Evolutionary conservation across 2,888 invertebrate genomes (phyloP), one percentile per base, ranked within the genome.

Genomic region (Conomelus anceps): DNA sequence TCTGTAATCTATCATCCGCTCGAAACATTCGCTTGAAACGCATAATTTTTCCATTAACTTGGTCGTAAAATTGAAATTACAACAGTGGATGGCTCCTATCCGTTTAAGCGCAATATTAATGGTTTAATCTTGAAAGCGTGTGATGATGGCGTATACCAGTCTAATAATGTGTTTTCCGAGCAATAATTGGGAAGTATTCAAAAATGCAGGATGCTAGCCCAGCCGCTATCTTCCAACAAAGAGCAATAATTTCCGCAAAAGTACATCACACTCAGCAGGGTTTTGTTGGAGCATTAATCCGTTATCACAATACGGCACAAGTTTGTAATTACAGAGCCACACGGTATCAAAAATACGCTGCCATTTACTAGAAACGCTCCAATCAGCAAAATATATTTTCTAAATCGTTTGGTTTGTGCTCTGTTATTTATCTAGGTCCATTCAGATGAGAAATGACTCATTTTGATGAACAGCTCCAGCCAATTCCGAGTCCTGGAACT

Each of bases 1-100:
- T 63, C 63, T 63, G n/a, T 63, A 63, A 63, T 63, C 63, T 63
- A 63, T 63, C 63, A 63, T 63, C 3, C 63, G 63, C 63, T n/a
- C n/a, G 63, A 6, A 63, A 63, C 63, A n/a, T 63, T 63, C 20
- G 63, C 63, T n/a, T 63, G 29, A 24, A 86, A 26, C 86, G 86
- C 86, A 86, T 86, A 86, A 86, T 86, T 86, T 86, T 86, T 86
- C 86, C 86, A 86, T 86, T 26, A 86, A 86, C 86, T 24, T 24
- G 24, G 29, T 29, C 86, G 29, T 86, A 26, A 86, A 86, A 29
- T 26, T 22, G 22, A 86, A 86, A 26, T 86, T 86, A 86, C 29
- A 86, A 29, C 86, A 86, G n/a, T 24, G 26, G 20, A 86, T 86
- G n/a, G 22, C 22, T 17, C 24, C 26, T 84, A 22, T 22, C n/a